Base-by-base conservation (phyloP, 2,888 invertebrate species). In the Acheta domesticus region DNA sequence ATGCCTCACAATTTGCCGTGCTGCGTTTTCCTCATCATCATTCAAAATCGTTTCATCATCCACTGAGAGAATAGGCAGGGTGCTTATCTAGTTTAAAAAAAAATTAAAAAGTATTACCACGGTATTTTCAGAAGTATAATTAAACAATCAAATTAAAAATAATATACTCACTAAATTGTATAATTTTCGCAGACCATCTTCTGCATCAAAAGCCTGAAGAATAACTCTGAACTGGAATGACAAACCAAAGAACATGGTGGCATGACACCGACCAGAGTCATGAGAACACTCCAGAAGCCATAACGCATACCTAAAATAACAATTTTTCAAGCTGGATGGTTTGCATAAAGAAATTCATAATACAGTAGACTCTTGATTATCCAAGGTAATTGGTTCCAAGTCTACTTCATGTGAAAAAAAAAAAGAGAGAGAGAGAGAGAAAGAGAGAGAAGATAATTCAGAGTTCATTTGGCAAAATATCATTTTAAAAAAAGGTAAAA, bases 201-300 rank as follows among this genome's bases (percentile, higher is more conserved):
- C 92, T n/a, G 88, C 90, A 87, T 99, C 99, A 85, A 99, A 99
- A 86, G 97, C 93, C 84, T 97, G 96, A 12, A 99, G 88, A 84
- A 99, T 96, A 1, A 96, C 92, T 84, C 95, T 91, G 87, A 98
- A 99, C 83, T 96, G 94, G 87, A 98, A 98, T 12, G 96, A 95
- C 77, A 97, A 91, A 0, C 96, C 95, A 86, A 99, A 98, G 88
- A 99, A 99, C 97, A 98, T 97, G 48, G 97, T 96, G 2, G 98
- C 97, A 87, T 99, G 97, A 85, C 98, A 97, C 81, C 97, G 91
- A n/a, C 98, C 98, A 0, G 98, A 98, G 88, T 98, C 97, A 87
- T 98, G 96, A 1, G 98, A 97, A 84, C 98, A 96, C 85, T 98
- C 98, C 78, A 99, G 87, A 75, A 99, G 89, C 98, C 98, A 99